phyloP scores from a whole-genome alignment of 1,140 invertebrate species.

The Aporrectodea caliginosa region DNA sequence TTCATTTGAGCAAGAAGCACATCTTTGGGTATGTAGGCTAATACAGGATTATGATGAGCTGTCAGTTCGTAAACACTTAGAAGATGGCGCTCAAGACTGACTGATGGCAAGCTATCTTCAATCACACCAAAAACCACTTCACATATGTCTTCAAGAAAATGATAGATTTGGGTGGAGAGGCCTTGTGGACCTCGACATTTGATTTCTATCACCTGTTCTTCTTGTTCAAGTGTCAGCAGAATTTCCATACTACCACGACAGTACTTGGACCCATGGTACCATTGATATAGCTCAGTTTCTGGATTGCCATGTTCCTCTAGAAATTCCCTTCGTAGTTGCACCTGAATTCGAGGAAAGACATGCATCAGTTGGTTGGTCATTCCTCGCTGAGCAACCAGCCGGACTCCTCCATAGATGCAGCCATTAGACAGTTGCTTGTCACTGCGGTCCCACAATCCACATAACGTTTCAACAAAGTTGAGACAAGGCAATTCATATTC shows the following conservation, averaged over 20 bases:
- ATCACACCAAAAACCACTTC: constrained; percentile 67
- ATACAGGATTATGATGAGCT: constrained; percentile 60
- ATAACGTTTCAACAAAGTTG: constrained; percentile 69
- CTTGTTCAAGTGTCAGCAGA: constrained; percentile 67
- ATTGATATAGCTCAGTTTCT: constrained; percentile 70
- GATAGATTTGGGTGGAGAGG: constrained; percentile 58
- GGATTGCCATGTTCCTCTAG: constrained; percentile 60
- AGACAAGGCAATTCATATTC: constrained; percentile 80
- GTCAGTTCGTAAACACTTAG: constrained; percentile 62
- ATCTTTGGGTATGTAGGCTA: constrained; percentile 63
- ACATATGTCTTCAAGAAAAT: constrained; percentile 72
- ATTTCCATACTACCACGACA: constrained; percentile 70
- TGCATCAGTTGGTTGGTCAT: constrained; percentile 63
- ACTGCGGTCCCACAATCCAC: constrained; percentile 70
- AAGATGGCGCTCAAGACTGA: constrained; percentile 65
- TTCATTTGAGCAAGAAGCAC: constrained; percentile 63
- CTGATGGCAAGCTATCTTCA: constrained; percentile 65
- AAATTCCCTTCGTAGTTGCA: constrained; percentile 64
- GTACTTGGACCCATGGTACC: constrained; percentile 74
- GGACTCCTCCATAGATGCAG: constrained; percentile 67
- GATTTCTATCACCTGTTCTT: constrained; percentile 61
- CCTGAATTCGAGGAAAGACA: constrained; percentile 70
- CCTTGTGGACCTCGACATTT: constrained; percentile 67
- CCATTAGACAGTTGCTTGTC: constrained; percentile 61
- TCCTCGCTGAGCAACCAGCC: constrained; percentile 59